phyloP scores from a whole-genome alignment of 1,140 invertebrate genomes.

The Drosophila insularis region DNA sequence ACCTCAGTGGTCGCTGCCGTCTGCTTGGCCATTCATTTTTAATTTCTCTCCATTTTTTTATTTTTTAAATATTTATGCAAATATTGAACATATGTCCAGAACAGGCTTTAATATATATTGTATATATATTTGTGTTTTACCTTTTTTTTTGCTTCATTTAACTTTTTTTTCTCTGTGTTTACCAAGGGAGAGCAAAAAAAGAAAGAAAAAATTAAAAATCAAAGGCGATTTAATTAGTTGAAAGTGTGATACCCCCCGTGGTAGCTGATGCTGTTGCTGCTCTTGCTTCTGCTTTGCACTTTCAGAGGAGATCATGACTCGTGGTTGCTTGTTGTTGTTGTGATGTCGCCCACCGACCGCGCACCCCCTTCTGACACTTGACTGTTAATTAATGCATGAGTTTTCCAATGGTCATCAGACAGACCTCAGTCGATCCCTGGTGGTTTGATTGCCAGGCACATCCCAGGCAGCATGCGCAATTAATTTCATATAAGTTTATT shows the following conservation, averaged over 20 bases:
- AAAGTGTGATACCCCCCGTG: conserved; percentile 65
- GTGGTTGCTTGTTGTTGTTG: background rate
- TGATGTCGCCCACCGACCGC: background rate
- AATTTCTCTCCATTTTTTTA: conserved; percentile 42
- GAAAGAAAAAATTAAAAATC: conserved; percentile 57
- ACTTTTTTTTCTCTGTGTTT: background rate
- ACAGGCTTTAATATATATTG: conserved; percentile 57
- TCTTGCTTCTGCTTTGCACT: background rate
- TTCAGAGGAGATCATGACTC: conserved; percentile 19
- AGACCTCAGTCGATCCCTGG: conserved; percentile 54
- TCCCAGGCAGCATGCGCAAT: conserved; percentile 68
- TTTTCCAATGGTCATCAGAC: conserved; percentile 46
- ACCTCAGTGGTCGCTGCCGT: conserved; percentile 24
- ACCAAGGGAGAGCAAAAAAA: background rate
- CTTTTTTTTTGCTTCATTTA: background rate
- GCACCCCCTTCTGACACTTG: conserved; percentile 64
- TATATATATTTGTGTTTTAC: background rate
- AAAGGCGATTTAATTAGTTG: conserved; percentile 80
- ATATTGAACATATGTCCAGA: conserved; percentile 74
- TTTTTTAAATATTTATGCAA: conserved; percentile 81
- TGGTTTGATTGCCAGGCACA: conserved; percentile 22
- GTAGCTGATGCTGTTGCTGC: background rate
- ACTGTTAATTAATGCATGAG: conserved; percentile 80
- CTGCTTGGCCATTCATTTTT: conserved; percentile 71
- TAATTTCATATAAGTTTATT: conserved; percentile 81